Evolutionary conservation across 2,113 vertebrate species (phyloP).

Genomic region (Gymnarchus niloticus): DNA sequence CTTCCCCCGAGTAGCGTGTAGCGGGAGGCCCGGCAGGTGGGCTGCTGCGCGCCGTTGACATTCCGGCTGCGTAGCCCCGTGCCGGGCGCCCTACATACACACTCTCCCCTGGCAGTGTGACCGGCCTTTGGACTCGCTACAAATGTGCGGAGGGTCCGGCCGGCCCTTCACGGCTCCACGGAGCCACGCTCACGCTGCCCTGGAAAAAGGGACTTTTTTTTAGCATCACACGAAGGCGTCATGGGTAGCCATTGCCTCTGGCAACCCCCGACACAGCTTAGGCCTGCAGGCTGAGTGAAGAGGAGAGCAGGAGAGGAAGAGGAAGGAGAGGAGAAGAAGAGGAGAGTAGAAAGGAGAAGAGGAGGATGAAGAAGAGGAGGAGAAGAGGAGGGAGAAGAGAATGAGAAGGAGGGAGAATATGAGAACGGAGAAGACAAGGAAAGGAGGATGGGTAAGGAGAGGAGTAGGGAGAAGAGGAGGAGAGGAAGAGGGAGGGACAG

Average conservation of each 20-base stretch:
- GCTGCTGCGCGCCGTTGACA: conserved; percentile 64
- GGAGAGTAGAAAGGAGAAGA: background rate
- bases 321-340: no score
- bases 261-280: background rate
- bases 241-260: background rate
- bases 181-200: conserved; percentile 17
- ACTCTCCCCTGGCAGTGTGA: conserved; percentile 29
- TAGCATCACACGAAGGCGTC: background rate
- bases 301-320: background rate
- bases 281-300: background rate
- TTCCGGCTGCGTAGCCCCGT: conserved; percentile 65
- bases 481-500: conserved; percentile 11
- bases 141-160: conserved; percentile 5
- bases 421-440: background rate
- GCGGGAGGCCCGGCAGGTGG: conserved; percentile 66
- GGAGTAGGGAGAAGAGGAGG: no score
- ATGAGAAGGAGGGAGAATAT: no score
- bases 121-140: conserved; percentile 19
- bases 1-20: conserved; percentile 57
- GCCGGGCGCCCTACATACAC: conserved; percentile 72
- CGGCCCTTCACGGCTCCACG: background rate
- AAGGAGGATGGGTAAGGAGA: no score
- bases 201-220: background rate
- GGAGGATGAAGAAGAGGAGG: background rate
- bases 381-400: background rate